These are phyloP conservation scores for Penaeus monodon DNA, from an alignment of 2,888 invertebrate species.

Conservation along the genomic window DNA sequence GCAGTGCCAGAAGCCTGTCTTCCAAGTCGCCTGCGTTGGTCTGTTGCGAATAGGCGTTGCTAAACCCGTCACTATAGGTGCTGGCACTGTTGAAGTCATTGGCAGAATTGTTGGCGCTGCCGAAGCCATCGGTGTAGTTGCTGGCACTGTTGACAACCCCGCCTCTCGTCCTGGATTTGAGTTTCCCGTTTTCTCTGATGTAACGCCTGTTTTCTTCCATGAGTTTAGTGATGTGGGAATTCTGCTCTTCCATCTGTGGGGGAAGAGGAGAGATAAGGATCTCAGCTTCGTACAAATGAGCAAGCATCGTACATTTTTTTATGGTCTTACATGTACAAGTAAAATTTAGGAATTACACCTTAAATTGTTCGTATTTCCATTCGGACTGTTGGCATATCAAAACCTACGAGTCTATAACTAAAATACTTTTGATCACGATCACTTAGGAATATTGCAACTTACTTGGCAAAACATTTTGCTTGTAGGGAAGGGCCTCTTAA, in stretches of 20 bases:
- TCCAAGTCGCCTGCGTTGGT: conserved; percentile 1
- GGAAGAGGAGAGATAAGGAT: background rate
- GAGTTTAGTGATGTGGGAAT: conserved; percentile 42
- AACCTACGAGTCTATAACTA: too few species aligned
- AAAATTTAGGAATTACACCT: background rate
- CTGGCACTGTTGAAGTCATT: background rate
- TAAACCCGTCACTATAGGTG: background rate
- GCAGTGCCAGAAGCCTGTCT: conserved; percentile 25
- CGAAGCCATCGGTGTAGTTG: background rate
- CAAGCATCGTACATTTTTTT: background rate
- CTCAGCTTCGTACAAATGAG: background rate
- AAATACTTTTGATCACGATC: too few species aligned
- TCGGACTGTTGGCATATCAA: too few species aligned
- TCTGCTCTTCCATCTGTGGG: conserved; percentile 52
- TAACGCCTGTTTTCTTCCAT: conserved; percentile 47
- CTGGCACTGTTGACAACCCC: background rate
- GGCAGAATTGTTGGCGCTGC: background rate
- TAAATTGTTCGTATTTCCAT: too few species aligned
- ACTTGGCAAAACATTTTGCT: too few species aligned
- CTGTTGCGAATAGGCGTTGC: background rate
- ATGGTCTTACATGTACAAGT: background rate
- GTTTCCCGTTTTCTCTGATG: conserved; percentile 42
- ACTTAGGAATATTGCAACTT: too few species aligned
- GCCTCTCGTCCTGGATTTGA: conserved; percentile 16
- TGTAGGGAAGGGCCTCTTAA: too few species aligned